Evolutionary conservation across 1,140 invertebrate genomes (phyloP).

Genomic region (Uloborus diversus): DNA sequence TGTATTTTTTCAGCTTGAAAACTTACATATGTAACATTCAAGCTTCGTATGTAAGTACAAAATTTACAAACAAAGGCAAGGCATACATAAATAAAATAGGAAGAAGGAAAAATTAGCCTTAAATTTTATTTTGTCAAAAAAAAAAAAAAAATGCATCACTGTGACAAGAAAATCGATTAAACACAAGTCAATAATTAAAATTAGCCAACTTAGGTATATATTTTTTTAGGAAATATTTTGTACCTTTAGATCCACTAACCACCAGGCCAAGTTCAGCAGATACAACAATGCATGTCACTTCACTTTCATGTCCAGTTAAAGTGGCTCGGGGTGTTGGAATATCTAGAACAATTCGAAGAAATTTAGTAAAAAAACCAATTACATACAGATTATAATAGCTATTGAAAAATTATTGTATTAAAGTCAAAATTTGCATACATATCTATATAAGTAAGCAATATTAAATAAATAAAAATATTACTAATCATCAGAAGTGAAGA

Average conservation of each 20-base stretch:
- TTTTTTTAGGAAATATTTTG: neutral
- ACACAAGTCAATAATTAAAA: neutral
- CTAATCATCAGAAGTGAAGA: too few relatives aligned
- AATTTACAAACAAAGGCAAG: neutral
- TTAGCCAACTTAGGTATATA: too few relatives aligned
- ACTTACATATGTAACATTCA: neutral
- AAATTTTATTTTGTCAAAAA: neutral
- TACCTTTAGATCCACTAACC: conserved; percentile 76
- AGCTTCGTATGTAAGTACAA: neutral
- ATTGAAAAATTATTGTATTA: too few relatives aligned
- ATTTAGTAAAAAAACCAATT: too few relatives aligned
- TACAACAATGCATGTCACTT: conserved; percentile 93
- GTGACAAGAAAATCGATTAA: neutral
- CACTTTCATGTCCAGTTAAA: conserved; percentile 95
- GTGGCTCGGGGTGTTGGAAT: conserved; percentile 94
- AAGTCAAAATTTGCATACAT: too few relatives aligned
- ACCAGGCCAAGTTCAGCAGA: conserved; percentile 98
- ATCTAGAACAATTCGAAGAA: conserved; percentile 65
- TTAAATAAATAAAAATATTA: too few relatives aligned
- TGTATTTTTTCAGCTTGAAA: too few relatives aligned
- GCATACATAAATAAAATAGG: neutral
- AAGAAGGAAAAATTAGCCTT: neutral
- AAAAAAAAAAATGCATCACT: neutral
- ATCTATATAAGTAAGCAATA: too few relatives aligned
- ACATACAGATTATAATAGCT: too few relatives aligned